Evolutionary conservation across 1,140 invertebrate species (phyloP).

Genomic region (Geopemphigus sp.): DNA sequence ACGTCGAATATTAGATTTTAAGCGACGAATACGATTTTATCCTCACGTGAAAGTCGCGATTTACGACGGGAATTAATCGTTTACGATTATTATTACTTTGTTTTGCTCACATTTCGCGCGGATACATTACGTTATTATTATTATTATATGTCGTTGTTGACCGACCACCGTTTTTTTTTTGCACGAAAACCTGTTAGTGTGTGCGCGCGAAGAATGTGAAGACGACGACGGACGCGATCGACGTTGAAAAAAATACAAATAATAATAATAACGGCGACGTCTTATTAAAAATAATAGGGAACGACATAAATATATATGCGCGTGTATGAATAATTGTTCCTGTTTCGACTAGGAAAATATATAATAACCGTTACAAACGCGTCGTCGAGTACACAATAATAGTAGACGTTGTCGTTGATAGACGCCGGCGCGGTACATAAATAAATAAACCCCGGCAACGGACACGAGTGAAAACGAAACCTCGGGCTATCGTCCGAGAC

Average conservation of each 20-base stretch:
- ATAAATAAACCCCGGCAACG: background rate
- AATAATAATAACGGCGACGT: background rate
- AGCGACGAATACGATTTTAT: too few species aligned
- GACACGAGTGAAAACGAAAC: slow-evolving; percentile 11
- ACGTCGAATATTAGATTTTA: too few species aligned
- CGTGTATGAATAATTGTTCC: background rate
- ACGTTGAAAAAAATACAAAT: background rate
- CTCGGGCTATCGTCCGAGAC: background rate
- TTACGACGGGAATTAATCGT: background rate
- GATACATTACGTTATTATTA: background rate
- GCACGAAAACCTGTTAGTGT: background rate
- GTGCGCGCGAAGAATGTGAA: background rate
- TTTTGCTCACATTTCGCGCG: background rate
- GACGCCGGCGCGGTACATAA: background rate
- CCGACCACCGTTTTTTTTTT: background rate
- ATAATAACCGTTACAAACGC: slow-evolving; percentile 2
- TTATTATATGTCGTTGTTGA: background rate
- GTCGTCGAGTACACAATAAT: background rate
- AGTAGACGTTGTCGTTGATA: background rate
- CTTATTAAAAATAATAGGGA: slow-evolving; percentile 29
- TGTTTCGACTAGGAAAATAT: slow-evolving; percentile 11
- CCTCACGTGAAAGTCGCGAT: background rate
- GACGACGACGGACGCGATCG: background rate
- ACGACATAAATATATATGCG: background rate
- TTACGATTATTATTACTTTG: background rate